phyloP scores from a whole-genome alignment of 1,140 invertebrate species.

The Diabrotica virgifera region DNA sequence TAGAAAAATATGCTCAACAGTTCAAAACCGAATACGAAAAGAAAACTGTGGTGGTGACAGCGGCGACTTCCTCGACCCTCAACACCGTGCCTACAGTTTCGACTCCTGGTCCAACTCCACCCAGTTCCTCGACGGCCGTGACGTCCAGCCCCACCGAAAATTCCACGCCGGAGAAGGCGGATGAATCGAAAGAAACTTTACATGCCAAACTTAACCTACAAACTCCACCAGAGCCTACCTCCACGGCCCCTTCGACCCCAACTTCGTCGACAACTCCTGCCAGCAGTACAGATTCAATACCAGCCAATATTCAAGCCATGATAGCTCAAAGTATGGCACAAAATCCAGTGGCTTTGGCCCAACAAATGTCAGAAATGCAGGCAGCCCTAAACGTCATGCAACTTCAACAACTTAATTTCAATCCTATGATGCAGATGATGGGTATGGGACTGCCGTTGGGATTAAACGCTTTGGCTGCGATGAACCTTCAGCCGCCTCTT shows the following conservation, averaged over 20 bases:
- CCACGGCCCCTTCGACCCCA: slow-evolving; percentile 61
- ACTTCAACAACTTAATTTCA: slow-evolving; percentile 76
- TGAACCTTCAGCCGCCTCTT: slow-evolving; percentile 82
- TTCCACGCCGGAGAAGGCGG: slow-evolving; percentile 54
- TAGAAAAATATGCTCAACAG: slow-evolving; percentile 89
- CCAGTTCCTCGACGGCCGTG: slow-evolving; percentile 29
- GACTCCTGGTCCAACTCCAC: slow-evolving; percentile 48
- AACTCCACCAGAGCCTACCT: slow-evolving; percentile 54
- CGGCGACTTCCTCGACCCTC: slow-evolving; percentile 56
- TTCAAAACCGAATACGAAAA: slow-evolving; percentile 84
- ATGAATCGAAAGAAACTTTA: slow-evolving; percentile 52
- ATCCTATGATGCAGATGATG: slow-evolving; percentile 82
- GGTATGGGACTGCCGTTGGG: slow-evolving; percentile 81
- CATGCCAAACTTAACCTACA: slow-evolving; percentile 49
- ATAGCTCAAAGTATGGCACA: slow-evolving; percentile 51
- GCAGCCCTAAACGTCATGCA: slow-evolving; percentile 85
- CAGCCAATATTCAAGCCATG: slow-evolving; percentile 50
- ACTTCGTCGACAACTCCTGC: slow-evolving; percentile 61
- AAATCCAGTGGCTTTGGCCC: slow-evolving; percentile 63
- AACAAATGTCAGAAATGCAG: slow-evolving; percentile 82
- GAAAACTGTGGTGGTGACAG: slow-evolving; percentile 69
- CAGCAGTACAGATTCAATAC: slow-evolving; percentile 61
- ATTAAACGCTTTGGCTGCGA: slow-evolving; percentile 77
- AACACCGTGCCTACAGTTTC: slow-evolving; percentile 59
- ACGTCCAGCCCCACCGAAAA: slow-evolving; percentile 40